Evolutionary conservation across 2,888 invertebrate genomes (phyloP), one percentile per base, ranked within the genome.

Genomic region (Strigamia transsilvanica): DNA sequence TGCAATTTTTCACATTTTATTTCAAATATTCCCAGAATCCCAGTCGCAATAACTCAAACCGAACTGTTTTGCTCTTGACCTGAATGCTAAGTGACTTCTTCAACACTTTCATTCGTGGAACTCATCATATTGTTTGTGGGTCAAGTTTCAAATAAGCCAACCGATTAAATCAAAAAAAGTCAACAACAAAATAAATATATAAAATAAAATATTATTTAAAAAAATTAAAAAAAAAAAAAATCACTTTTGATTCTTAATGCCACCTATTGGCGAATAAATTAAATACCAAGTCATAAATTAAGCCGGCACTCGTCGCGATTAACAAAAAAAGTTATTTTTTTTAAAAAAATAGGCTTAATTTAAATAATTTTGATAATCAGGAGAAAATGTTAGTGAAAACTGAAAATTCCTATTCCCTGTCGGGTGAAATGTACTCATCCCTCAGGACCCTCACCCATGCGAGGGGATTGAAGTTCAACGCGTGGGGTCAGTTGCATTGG

Each of bases 381-480:
- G 6, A n/a, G 15, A 46, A 46, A 46, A 46, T n/a, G n/a, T 13
- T n/a, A 3, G 2, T 13, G 46, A n/a, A 46, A 46, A 46, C 10
- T 0, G 73, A 73, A 32, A 27, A 15, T 73, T 73, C 73, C 73
- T 32, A 73, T 73, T 73, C 23, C 73, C 73, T n/a, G n/a, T 73
- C 27, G 73, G 73, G 73, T 73, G 13, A 73, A 73, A 73, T 73
- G 73, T 73, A 73, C 73, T 73, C 73, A 73, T 73, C 73, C 73
- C 73, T 27, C 27, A 27, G 27, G 27, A 27, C 27, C 27, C 27
- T 73, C 73, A 73, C 73, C 15, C 73, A 23, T 27, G 27, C 5
- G 73, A 73, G 73, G 66, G 73, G 73, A 73, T 73, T 73, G 13
- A 73, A 73, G 73, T 73, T 73, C 73, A 73, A n/a, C 73, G 73